A percentile compares a stretch with the other conserved stretches of the same genome.
Conservation (phyloP, 1,140 invertebrate species). For the Colletes gigas region DNA sequence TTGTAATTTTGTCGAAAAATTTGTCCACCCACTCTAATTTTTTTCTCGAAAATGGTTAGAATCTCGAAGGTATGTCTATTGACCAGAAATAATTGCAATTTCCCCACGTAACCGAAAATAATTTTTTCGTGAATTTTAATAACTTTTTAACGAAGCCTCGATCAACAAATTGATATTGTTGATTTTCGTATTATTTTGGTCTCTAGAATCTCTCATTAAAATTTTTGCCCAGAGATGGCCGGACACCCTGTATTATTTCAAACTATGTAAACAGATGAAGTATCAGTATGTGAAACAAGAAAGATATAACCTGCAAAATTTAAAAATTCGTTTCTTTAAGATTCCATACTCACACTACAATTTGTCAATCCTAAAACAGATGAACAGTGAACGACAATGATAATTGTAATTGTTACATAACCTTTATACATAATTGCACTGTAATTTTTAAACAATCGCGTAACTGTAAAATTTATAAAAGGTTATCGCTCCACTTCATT, state of each 20-base stretch:
- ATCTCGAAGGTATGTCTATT: too few relatives aligned
- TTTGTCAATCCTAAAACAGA: not conserved
- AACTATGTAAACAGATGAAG: not conserved
- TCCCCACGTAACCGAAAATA: too few relatives aligned
- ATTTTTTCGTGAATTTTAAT: too few relatives aligned
- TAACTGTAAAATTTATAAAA: not conserved
- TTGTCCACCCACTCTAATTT: too few relatives aligned
- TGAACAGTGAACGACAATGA: not conserved
- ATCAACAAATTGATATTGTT: too few relatives aligned
- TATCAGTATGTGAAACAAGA: not conserved
- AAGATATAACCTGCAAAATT: not conserved
- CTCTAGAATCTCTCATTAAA: too few relatives aligned
- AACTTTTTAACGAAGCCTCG: too few relatives aligned
- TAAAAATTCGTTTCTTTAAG: not conserved
- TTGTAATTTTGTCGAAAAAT: too few relatives aligned
- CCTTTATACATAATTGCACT: slow-evolving; percentile 12
- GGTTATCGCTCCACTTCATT: not conserved
- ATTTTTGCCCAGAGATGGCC: too few relatives aligned
- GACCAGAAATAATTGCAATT: too few relatives aligned
- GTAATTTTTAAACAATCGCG: not conserved
- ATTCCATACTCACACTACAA: slow-evolving; percentile 17
- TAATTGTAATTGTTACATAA: slow-evolving; percentile 13
- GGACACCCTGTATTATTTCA: not conserved
- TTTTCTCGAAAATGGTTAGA: too few relatives aligned
- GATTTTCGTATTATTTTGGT: too few relatives aligned